Evolutionary conservation across 2,113 vertebrate genomes (phyloP).

Genomic region (Neogobius melanostomus): DNA sequence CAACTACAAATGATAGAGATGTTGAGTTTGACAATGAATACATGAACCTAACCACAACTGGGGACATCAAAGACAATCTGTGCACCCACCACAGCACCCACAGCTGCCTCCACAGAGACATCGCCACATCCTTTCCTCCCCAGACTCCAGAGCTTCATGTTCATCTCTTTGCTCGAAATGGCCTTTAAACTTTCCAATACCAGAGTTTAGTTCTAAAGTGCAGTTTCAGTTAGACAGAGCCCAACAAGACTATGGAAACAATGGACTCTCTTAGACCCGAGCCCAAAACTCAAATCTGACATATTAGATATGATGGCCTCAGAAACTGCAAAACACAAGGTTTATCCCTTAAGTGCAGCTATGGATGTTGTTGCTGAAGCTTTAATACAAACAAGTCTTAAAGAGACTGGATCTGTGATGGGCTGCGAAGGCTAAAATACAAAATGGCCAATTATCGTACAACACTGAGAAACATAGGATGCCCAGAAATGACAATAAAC

Average conservation of each 20-base stretch:
- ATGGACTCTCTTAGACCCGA: neutral
- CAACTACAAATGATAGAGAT: conserved; percentile 19
- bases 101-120: neutral
- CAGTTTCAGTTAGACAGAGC: neutral
- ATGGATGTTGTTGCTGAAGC: neutral
- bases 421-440: neutral
- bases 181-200: neutral
- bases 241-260: neutral
- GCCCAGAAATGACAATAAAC: neutral
- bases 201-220: neutral
- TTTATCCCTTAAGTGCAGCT: neutral
- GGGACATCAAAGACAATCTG: neutral
- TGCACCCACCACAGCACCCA: neutral
- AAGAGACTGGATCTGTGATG: neutral
- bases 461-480: neutral
- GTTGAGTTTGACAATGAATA: conserved; percentile 12
- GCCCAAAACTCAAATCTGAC: neutral
- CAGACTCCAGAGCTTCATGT: neutral
- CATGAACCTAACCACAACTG: neutral
- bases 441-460: neutral
- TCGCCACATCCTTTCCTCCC: neutral
- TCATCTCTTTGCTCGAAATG: neutral
- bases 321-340: neutral
- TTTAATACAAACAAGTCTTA: neutral
- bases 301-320: neutral